A percentile compares a stretch with the other conserved stretches of the same genome.
Evolutionary conservation across 2,113 vertebrate species (phyloP).

Genomic region (Orycteropus afer): DNA sequence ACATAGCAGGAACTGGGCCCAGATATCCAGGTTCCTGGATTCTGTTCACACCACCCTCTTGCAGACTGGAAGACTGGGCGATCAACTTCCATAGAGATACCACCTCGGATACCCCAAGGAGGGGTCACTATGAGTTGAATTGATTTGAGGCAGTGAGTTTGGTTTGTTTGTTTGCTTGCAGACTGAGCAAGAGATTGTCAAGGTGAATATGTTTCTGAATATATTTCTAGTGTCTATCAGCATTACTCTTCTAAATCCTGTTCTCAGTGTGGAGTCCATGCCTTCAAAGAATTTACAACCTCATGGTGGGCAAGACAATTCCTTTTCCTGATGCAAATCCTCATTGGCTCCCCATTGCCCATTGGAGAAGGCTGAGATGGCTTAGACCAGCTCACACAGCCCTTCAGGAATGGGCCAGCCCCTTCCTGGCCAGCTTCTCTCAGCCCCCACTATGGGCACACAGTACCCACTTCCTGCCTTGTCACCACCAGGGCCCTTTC

Average conservation of each 20-base stretch:
- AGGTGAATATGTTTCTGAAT: neutral
- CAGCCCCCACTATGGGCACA: neutral
- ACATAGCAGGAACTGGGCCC: neutral
- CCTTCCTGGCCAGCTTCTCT: neutral
- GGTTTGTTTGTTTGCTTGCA: no score
- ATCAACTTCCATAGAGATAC: no score
- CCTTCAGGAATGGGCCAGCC: accelerated
- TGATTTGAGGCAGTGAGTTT: no score
- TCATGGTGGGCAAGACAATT: neutral
- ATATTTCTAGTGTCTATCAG: neutral
- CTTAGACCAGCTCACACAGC: neutral
- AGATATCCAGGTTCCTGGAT: neutral
- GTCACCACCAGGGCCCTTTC: neutral
- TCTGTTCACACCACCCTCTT: neutral
- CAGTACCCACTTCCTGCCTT: no score
- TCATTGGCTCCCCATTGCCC: neutral
- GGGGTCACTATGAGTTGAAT: no score
- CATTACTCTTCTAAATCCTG: neutral
- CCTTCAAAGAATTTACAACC: neutral
- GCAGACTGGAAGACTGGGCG: no score
- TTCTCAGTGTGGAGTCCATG: neutral
- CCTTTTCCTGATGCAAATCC: neutral
- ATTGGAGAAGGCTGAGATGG: neutral
- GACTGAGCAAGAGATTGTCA: neutral
- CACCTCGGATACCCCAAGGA: no score